Base-by-base conservation (phyloP, 2,888 invertebrate species). In the Hesperia comma region DNA sequence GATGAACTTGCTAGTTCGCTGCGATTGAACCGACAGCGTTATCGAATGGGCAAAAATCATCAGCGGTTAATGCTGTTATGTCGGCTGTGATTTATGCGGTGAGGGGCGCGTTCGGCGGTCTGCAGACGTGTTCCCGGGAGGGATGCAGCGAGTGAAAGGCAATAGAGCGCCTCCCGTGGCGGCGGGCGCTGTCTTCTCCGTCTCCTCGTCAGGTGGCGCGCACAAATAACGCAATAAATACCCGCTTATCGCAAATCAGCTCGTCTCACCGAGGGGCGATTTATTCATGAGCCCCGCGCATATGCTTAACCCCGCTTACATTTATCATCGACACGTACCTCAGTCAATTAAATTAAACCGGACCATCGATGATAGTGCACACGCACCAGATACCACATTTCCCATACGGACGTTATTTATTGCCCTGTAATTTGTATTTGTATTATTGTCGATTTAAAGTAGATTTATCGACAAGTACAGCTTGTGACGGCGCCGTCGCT, bases 341-440 rank as follows among this genome's bases (percentile, higher is more conserved):
- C 87, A 86, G 90, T 92, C 91, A 92, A 92, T 91, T 91, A 88
- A 88, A 90, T 90, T 90, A 90, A 88, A 90, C 80, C 85, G 83
- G 84, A 85, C 85, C 85, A 81, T 83, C 87, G 88, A 83, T 85
- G 90, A 91, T 88, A 89, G 86, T 79, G 78, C 78, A 79, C 80
- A 81, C 80, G 84, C 80, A 83, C 85, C 85, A 86, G 84, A 87
- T 84, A 83, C 80, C 73, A 79, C 74, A 78, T 80, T 81, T 83
- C 83, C 78, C 82, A 84, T 86, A 80, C 80, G 78, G 74, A 75
- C 72, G 80, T 88, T 84, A 88, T 91, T 92, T 90, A 90, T 89
- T 76, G 74, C 79, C 78, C 72, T 83, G 83, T 83, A 86, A 86
- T 85, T 83, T 85, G 81, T 85, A 82, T 84, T 82, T 82, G 80